A percentile compares a stretch with the other conserved stretches of the same genome.
phyloP scores from a whole-genome alignment of 1,140 invertebrate species.

The Steinernema khuongi region DNA sequence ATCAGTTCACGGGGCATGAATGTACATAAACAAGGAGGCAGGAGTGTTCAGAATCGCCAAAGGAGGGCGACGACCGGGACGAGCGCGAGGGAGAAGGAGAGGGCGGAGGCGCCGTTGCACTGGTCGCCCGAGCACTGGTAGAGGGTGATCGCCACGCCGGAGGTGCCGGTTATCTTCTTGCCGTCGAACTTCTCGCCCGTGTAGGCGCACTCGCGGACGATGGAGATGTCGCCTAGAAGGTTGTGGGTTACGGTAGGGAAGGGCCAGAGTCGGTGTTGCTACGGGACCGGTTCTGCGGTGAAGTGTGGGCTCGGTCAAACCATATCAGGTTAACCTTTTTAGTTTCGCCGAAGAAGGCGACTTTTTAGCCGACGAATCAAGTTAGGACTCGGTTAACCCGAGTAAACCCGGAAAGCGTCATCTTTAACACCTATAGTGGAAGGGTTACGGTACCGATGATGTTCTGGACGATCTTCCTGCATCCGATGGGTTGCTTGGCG shows the following conservation, averaged over 20 bases:
- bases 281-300: too few species aligned
- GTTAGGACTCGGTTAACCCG: too few species aligned
- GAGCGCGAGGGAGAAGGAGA: neutral
- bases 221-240: neutral
- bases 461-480: neutral
- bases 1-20: neutral
- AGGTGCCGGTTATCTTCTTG: constrained; percentile 7
- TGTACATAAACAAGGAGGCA: constrained; percentile 6
- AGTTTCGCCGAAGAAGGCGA: too few species aligned
- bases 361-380: too few species aligned
- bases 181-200: neutral
- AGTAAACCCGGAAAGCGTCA: too few species aligned
- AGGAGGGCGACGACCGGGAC: neutral
- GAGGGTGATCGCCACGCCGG: neutral
- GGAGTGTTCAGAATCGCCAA: neutral
- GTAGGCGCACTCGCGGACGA: constrained; percentile 6
- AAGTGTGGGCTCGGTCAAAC: too few species aligned
- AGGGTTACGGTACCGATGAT: neutral
- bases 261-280: too few species aligned
- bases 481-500: neutral
- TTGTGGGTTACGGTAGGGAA: too few species aligned
- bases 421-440: too few species aligned
- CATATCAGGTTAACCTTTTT: too few species aligned
- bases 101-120: neutral
- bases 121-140: neutral